Evolutionary conservation across 1,140 invertebrate genomes (phyloP).

Genomic region (Apis mellifera): DNA sequence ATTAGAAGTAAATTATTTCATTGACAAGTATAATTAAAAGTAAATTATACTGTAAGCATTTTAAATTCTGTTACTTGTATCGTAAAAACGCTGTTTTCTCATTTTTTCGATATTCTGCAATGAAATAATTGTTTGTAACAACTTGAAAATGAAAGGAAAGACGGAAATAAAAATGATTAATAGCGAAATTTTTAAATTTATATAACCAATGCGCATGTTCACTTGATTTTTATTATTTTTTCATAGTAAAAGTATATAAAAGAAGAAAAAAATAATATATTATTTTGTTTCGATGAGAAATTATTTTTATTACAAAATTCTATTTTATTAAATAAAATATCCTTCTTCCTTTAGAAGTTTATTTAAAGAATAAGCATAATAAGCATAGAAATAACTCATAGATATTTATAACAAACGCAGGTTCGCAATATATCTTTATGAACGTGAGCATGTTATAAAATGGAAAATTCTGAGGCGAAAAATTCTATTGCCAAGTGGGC

Average conservation of each 20-base stretch:
- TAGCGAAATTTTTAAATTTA: background rate
- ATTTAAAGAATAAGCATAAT: background rate
- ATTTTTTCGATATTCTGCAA: background rate
- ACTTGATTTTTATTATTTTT: background rate
- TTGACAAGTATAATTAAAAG: background rate
- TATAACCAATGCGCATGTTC: background rate
- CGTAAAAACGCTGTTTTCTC: background rate
- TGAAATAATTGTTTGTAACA: background rate
- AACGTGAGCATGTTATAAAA: too few species aligned
- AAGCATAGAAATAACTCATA: background rate
- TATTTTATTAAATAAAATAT: background rate
- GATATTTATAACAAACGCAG: too few species aligned
- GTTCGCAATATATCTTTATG: too few species aligned
- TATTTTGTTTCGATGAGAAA: background rate
- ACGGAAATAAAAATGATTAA: background rate
- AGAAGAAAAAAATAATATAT: background rate
- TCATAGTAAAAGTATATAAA: background rate
- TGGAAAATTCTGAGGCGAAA: too few species aligned
- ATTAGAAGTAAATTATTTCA: background rate
- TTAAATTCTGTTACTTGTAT: background rate
- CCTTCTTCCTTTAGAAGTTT: background rate
- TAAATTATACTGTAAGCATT: background rate
- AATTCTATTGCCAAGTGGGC: too few species aligned
- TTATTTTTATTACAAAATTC: too few species aligned
- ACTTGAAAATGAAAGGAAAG: background rate